Evolutionary conservation across 2,113 vertebrate species (phyloP).

Genomic region (Petromus typicus): DNA sequence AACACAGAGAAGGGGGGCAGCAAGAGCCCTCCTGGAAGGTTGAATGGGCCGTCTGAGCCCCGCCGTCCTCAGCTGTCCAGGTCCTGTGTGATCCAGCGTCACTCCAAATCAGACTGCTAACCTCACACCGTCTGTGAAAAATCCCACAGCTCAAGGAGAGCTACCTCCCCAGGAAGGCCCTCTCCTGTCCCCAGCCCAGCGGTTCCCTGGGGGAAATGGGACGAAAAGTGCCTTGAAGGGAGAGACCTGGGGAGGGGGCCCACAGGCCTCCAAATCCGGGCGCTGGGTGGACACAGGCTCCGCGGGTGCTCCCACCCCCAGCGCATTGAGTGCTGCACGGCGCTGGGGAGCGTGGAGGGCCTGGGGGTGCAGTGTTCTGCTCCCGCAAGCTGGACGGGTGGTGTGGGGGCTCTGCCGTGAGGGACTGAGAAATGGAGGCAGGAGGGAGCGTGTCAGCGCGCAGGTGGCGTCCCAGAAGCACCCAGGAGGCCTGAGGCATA

Average conservation of each 20-base stretch:
- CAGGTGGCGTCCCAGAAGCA: background rate
- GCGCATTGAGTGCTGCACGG: background rate
- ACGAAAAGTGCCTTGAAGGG: too few species aligned
- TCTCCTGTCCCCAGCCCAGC: background rate
- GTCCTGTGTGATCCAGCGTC: background rate
- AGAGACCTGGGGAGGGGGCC: too few species aligned
- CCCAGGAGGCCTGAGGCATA: background rate
- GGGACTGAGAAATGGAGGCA: background rate
- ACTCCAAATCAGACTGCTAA: background rate
- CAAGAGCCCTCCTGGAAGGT: background rate
- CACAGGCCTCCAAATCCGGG: too few species aligned
- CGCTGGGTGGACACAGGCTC: too few species aligned
- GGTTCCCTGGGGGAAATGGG: too few species aligned
- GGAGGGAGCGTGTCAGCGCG: background rate
- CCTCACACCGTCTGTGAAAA: too few species aligned
- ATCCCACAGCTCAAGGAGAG: background rate
- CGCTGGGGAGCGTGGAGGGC: background rate
- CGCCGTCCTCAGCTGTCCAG: background rate
- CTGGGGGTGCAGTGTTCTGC: background rate
- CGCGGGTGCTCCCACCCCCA: background rate
- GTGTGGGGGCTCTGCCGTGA: background rate
- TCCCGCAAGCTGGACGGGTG: too few species aligned
- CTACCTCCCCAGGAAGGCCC: background rate
- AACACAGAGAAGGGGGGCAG: background rate
- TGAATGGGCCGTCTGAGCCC: background rate